Evolutionary conservation across 2,888 invertebrate species (phyloP), one percentile per base, ranked within the genome.

Genomic region (Ariolimax columbianus): DNA sequence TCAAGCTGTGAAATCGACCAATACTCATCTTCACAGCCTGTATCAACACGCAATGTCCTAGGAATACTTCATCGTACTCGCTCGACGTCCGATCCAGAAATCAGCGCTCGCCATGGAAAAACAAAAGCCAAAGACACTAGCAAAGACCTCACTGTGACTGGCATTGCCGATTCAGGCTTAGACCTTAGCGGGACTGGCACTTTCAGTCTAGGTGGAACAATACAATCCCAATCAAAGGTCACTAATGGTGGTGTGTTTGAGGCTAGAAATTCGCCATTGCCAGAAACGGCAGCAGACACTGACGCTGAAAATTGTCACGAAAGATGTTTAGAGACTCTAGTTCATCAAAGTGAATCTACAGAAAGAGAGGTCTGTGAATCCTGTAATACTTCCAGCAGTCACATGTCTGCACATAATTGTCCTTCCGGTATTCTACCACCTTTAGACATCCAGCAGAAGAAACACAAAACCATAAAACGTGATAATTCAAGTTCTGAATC

Each of bases 1-100:
- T 92, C 92, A 3, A 89, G 89, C 70, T 89, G 89, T 72, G 92
- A 92, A 78, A 79, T 88, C 23, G 92, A 92, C 81, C 55, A 89
- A 26, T 92, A 90, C 78, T 91, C 91, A 19, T 87, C 90, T 19
- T 93, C 93, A 1, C 91, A 92, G 80, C 92, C 92, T 6, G 84
- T 92, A 3, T 91, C 92, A 0, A 88, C 88, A 0, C 87, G 87
- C 73, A 88, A 89, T 9, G 51, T 89, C 43, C 83, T 86, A 11
- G 81, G 87, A 75, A 80, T 78, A 17, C 81, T 82, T 40, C 83
- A 81, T 23, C 83, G 87, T 30, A 83, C 87, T 1, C 77, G 89
- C 36, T 91, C 91, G 3, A 79, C 84, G 38, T 90, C 91, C 7
- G 88, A 91, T 19, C 90, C 90, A 26, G 90, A 91, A 68, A 89